phyloP scores from a whole-genome alignment of 2,797 vertebrate genomes.

The Chelon labrosus region DNA sequence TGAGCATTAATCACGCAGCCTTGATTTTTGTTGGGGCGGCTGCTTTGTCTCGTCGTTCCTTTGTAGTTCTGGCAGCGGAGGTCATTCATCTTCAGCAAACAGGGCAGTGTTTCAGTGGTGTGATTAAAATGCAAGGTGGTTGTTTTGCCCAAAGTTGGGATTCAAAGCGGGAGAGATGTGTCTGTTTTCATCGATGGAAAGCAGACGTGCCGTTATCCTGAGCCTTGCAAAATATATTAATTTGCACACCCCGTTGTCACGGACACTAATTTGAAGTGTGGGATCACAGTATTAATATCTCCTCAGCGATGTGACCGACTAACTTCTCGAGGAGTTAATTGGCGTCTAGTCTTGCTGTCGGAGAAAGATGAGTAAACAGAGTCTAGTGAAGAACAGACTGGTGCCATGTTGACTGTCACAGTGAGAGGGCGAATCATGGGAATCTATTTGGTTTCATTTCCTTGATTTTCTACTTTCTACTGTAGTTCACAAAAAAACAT shows the following conservation, averaged over 20 bases:
- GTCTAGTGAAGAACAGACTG: constrained; percentile 54
- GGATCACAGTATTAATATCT: constrained; percentile 62
- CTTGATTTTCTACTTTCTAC: constrained; percentile 31
- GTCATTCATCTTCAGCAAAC: constrained; percentile 46
- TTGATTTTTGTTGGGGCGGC: constrained; percentile 18
- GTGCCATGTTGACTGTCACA: constrained; percentile 71
- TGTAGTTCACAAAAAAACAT: constrained; percentile 1
- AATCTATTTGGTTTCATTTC: constrained; percentile 61
- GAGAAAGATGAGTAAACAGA: constrained; percentile 51
- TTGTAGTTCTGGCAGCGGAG: constrained; percentile 40
- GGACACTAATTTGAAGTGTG: constrained; percentile 41
- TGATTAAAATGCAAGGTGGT: constrained; percentile 47
- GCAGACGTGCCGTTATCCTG: constrained; percentile 24
- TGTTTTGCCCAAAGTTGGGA: constrained; percentile 25
- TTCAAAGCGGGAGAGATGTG: constrained; percentile 24
- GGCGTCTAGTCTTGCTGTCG: constrained; percentile 27
- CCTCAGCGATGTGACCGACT: constrained; percentile 17
- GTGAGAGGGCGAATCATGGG: constrained; percentile 69
- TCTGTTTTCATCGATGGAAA: constrained; percentile 31
- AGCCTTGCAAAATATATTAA: constrained; percentile 10
- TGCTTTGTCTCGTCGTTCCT: constrained; percentile 27
- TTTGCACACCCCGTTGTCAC: constrained; percentile 28
- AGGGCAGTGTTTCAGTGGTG: constrained; percentile 32
- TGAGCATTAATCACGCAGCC: constrained; percentile 33
- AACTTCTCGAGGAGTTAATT: constrained; percentile 53